Percentiles rank a stretch among this genome's conserved stretches.
These are phyloP conservation scores for Thunnus thynnus DNA, from an alignment of 2,113 vertebrate genomes.

Conservation along the genomic window DNA sequence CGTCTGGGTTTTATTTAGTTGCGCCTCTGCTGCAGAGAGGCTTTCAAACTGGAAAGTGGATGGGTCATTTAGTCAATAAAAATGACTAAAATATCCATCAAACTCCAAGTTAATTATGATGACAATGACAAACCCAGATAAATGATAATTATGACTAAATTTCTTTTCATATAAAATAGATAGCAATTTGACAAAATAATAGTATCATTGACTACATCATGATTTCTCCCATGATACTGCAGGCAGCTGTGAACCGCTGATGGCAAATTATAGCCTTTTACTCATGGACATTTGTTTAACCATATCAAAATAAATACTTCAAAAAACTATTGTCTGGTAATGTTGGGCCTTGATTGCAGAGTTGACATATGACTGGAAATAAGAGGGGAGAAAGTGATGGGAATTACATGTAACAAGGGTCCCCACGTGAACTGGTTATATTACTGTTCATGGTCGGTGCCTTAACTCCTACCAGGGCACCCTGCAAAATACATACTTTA, in stretches of 20 bases:
- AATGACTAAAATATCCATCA: background rate
- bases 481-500: too few relatives aligned
- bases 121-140: background rate
- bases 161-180: background rate
- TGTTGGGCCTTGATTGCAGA: too few relatives aligned
- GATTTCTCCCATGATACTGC: too few relatives aligned
- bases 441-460: too few relatives aligned
- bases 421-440: background rate
- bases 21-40: conserved; percentile 5
- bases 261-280: background rate
- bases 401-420: background rate
- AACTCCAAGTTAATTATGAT: background rate
- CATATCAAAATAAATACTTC: background rate
- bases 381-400: background rate
- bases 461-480: too few relatives aligned
- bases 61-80: background rate
- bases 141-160: background rate
- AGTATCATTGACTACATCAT: background rate
- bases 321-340: too few relatives aligned
- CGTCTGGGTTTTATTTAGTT: conserved; percentile 36
- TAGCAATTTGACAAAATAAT: background rate
- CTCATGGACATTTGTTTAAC: background rate
- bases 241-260: background rate
- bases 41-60: conserved; percentile 7
- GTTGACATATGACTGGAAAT: background rate